phyloP scores from a whole-genome alignment of 2,888 invertebrate genomes.

The Rhyacophila evoluta region DNA sequence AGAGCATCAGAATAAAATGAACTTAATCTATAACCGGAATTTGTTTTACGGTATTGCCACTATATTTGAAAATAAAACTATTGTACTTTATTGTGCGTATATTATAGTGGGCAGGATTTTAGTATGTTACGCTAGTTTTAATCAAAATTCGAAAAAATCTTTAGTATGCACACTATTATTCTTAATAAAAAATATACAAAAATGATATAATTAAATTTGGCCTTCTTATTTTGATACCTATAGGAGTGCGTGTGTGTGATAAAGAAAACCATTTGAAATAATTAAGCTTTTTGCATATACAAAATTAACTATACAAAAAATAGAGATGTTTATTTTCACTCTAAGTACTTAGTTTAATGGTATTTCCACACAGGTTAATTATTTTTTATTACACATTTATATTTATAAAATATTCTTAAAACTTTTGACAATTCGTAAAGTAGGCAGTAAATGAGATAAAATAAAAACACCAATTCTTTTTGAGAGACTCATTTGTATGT shows the following conservation, averaged over 20 bases:
- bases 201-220: not conserved
- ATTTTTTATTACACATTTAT: not conserved
- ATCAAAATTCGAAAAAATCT: not conserved
- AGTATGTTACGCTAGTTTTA: not conserved
- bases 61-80: not conserved
- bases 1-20: conserved; percentile 41
- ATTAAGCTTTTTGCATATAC: not conserved
- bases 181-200: not conserved
- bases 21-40: conserved; percentile 38
- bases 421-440: not conserved
- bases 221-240: not conserved
- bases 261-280: not conserved
- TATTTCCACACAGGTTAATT: not conserved
- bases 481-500: not conserved
- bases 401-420: not conserved
- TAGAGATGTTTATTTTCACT: not conserved
- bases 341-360: not conserved
- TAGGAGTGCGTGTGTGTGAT: not conserved
- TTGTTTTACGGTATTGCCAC: conserved; percentile 36
- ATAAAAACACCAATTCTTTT: conserved; percentile 17
- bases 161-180: not conserved
- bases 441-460: not conserved
- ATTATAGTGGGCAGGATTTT: not conserved
- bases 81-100: not conserved
- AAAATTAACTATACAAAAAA: not conserved